Evolutionary conservation across 30 jellyfish, hydroid and myxozoan genomes (phyloP), one percentile per base, ranked within the genome.

Genomic region (Turritopsis rubra): DNA sequence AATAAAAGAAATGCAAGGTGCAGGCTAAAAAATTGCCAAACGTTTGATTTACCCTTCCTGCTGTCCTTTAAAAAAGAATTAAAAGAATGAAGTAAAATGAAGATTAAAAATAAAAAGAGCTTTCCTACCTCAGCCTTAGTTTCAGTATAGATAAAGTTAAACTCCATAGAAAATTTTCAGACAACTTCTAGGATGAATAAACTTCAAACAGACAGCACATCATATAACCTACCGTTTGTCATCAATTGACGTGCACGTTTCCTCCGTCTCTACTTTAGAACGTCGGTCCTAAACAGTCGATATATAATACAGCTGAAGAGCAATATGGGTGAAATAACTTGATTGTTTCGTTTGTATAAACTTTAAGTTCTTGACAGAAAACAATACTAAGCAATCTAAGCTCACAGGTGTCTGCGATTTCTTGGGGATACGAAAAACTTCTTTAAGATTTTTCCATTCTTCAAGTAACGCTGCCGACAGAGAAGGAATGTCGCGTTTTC

Each of bases 371-470:
- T n/a, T n/a, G n/a, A 41, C 60, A 3, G 60, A 41, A 41, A 41
- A 41, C 60, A 41, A 41, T n/a, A n/a, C 60, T 5, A 41, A 41
- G 9, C 9, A 41, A 41, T 41, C 60, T n/a, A 72, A 18, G 83
- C 91, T 84, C 74, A 91, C 97, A 29, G 95, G 97, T 25, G 96
- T 88, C 71, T 83, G 95, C 23, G 96, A 75, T 81, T 92, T 92
- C 95, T 87, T 87, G 20, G 98, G 98, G 52, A 92, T 92, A 66
- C 88, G 87, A 87, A 88, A 92, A 19, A 92, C 95, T 79, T 92
- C 98, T 86, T 90, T 84, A 75, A 89, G 83, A 26, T 65, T 74
- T 75, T 86, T 94, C 97, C 97, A 94, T n/a, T 75, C 66, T 71
- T 94, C 94, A 30, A 88, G 75, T 73, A 88, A 74, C 79, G 87